Base-by-base conservation (phyloP, 2,113 vertebrate genomes). In the Rallus limicola region DNA sequence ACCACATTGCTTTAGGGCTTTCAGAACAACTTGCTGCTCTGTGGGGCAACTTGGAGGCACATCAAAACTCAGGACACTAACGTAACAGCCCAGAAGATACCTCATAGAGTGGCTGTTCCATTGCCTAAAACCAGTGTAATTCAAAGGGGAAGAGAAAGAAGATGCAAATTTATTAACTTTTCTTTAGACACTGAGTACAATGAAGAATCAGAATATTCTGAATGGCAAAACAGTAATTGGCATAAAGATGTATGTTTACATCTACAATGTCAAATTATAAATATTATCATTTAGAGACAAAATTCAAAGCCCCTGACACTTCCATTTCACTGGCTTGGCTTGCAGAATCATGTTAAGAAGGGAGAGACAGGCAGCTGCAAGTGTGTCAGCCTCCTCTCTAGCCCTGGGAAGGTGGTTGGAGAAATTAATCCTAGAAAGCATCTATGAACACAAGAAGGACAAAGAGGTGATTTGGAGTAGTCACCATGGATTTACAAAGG, bases 381-480 rank as follows among this genome's bases (percentile, higher is more conserved):
- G 16, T 0, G 3, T 11, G 10, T 44, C 28, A 79, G 24, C 16
- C 15, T 55, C 4, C 5, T 8, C 9, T 78, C 13, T 25, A 2
- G 63, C 36, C 11, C n/a, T 62, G 24, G 16, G 46, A 77, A 89
- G 10, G 15, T 52, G 34, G 16, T 16, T 31, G 36, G 28, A 74
- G 31, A 6, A 82, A 50, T 16, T 26, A 34, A 38, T 29, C 24
- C 34, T 14, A 48, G 52, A 83, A 84, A 67, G 19, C 13, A 44
- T 44, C 84, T 65, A 26, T 46, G 69, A 55, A 42, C 29, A 55
- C 9, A 72, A 9, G 17, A 53, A 58, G n/a, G n/a, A 19, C 25
- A 83, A 64, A 29, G 7, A 83, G 5, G 28, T 71, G 62, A 59
- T 1, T 64, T 6, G 10, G n/a, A 71, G 6, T 9, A 74, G 38